These are phyloP conservation scores for Alexandromys fortis DNA, from an alignment of 2,113 vertebrate species.

Conservation along the genomic window DNA sequence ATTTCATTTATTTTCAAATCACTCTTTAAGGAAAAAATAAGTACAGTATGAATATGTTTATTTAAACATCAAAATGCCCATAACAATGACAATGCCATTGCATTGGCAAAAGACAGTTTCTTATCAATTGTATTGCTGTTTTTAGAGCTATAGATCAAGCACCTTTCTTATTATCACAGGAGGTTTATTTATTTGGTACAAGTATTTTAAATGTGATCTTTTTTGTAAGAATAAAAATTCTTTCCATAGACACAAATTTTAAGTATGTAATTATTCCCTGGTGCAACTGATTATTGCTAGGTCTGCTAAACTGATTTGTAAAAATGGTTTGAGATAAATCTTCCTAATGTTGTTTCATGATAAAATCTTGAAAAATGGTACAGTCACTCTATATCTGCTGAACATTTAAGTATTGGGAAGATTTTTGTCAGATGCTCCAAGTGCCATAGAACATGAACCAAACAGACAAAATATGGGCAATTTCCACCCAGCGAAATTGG, in stretches of 20 bases:
- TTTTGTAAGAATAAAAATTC: conserved; percentile 75
- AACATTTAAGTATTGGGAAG: conserved; percentile 62
- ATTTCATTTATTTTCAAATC: conserved; percentile 27
- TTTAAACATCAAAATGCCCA: not conserved
- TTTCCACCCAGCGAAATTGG: conserved; percentile 67
- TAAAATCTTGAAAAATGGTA: conserved; percentile 51
- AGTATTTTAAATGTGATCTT: conserved; percentile 63
- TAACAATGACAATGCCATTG: conserved; percentile 21
- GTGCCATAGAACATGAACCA: conserved; percentile 46
- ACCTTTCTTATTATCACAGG: conserved; percentile 68
- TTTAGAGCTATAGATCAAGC: conserved; percentile 54
- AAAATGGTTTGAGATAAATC: conserved; percentile 51
- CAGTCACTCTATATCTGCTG: conserved; percentile 3
- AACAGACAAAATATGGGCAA: conserved; percentile 53
- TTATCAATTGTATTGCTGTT: conserved; percentile 53
- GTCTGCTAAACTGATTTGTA: conserved; percentile 67
- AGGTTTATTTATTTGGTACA: conserved; percentile 70
- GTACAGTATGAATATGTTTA: not conserved
- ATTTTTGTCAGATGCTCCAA: conserved; percentile 55
- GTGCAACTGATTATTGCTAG: conserved; percentile 73
- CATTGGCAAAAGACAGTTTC: not conserved
- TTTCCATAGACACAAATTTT: conserved; percentile 55
- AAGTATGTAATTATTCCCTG: conserved; percentile 73
- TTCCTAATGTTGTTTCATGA: conserved; percentile 58
- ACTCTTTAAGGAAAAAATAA: not conserved